Percentiles rank a stretch among this genome's conserved stretches.
Conservation (phyloP, 2,797 vertebrate species). For the Pangasius mekongensis region DNA sequence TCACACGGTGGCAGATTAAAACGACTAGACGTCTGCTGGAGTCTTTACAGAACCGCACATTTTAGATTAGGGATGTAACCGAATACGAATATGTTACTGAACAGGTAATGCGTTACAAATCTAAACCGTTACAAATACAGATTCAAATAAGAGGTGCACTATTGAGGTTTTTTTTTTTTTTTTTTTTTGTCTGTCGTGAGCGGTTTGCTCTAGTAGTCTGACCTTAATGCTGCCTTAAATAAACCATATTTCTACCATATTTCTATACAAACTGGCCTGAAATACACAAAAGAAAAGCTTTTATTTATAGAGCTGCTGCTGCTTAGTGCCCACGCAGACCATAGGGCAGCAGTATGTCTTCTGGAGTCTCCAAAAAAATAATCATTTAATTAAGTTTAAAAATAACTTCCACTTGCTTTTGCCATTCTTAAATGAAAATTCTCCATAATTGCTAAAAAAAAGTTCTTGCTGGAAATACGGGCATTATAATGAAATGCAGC, state of each 20-base stretch:
- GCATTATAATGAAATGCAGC: background rate
- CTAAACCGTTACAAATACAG: background rate
- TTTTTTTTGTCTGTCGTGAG: too few species aligned
- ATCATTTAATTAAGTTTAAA: background rate
- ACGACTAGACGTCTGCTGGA: background rate
- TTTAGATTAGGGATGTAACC: background rate
- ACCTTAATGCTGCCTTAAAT: background rate
- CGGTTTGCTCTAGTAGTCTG: background rate
- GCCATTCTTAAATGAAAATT: background rate
- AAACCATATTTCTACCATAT: background rate
- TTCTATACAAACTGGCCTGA: background rate
- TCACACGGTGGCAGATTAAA: background rate
- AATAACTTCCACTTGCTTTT: background rate
- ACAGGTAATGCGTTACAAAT: background rate
- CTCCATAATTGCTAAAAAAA: too few species aligned
- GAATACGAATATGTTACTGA: background rate
- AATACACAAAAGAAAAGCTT: background rate
- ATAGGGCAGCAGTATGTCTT: background rate
- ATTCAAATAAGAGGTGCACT: background rate
- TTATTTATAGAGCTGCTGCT: background rate
- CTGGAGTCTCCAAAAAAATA: background rate
- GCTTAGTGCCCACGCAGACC: background rate
- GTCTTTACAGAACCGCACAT: background rate
- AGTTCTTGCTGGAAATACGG: background rate
- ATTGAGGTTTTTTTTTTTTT: background rate